Evolutionary conservation across 2,797 vertebrate genomes (phyloP).

Genomic region (Anas bernieri): DNA sequence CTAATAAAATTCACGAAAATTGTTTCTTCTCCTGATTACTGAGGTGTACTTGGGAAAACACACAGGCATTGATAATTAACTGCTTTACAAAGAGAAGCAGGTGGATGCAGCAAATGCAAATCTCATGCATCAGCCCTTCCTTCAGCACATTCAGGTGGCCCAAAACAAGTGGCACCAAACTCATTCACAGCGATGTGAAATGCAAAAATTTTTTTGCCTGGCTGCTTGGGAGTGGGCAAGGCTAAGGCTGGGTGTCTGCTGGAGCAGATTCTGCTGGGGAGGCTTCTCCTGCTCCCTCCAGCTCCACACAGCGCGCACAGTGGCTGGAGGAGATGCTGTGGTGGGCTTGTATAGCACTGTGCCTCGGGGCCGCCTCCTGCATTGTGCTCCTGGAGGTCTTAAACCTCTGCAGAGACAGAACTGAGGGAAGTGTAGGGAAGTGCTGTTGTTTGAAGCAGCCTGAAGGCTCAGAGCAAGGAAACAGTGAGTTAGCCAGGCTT

Average conservation of each 20-base stretch:
- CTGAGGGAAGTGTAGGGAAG: neutral
- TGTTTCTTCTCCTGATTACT: neutral
- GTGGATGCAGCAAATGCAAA: neutral
- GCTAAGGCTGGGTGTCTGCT: neutral
- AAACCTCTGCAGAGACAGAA: neutral
- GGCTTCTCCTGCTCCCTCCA: neutral
- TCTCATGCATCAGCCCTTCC: fast-evolving
- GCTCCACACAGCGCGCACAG: neutral
- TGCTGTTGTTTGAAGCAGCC: neutral
- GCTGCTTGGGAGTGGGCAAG: neutral
- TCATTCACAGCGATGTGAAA: fast-evolving
- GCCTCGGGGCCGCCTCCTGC: neutral
- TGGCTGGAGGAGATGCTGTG: neutral
- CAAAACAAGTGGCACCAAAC: fast-evolving
- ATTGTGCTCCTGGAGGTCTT: neutral
- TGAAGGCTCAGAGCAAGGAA: neutral
- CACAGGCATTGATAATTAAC: neutral
- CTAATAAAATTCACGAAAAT: neutral
- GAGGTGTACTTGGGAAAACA: neutral
- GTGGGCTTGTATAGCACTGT: neutral
- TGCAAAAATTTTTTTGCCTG: neutral
- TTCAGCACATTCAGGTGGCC: neutral
- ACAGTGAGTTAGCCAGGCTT: neutral
- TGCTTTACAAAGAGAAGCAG: neutral
- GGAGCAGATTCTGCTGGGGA: neutral